Evolutionary conservation across 2,888 invertebrate genomes (phyloP).

Genomic region (Drosophila barbarae): DNA sequence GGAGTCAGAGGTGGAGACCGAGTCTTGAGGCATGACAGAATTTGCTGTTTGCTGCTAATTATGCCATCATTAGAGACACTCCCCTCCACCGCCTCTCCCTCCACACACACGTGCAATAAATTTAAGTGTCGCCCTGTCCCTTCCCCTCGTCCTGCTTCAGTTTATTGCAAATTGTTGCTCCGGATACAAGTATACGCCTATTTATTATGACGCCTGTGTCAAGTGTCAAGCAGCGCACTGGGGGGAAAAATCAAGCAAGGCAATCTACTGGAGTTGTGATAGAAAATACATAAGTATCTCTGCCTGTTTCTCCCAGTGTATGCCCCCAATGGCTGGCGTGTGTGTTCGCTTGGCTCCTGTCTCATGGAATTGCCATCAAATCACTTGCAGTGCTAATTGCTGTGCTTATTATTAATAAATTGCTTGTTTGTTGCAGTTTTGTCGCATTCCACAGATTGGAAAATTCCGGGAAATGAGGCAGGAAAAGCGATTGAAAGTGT

Average conservation of each 20-base stretch:
- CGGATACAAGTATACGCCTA: conserved; percentile 2
- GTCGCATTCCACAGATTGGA: conserved; percentile 25
- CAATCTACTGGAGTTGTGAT: too few relatives aligned
- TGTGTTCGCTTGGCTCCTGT: neutral
- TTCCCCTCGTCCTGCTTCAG: conserved; percentile 21
- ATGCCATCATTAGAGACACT: conserved; percentile 45
- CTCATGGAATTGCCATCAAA: conserved; percentile 39
- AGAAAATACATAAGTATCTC: too few relatives aligned
- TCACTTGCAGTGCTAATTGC: conserved; percentile 57
- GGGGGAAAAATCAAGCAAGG: neutral
- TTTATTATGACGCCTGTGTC: conserved; percentile 32
- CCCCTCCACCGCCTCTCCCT: neutral
- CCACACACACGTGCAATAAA: conserved; percentile 51
- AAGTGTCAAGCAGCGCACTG: conserved; percentile 5
- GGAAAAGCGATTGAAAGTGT: neutral
- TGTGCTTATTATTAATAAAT: conserved; percentile 46
- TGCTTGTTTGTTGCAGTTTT: conserved; percentile 40
- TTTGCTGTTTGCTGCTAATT: conserved; percentile 40
- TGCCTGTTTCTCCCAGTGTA: neutral
- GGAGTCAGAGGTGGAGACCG: neutral
- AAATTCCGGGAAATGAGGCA: neutral
- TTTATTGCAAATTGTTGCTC: conserved; percentile 43
- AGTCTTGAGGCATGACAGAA: conserved; percentile 13
- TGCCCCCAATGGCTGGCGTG: neutral
- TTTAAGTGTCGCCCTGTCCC: conserved; percentile 32